Evolutionary conservation across 2,797 vertebrate species (phyloP), one percentile per base, ranked within the genome.

Genomic region (Rachycentron canadum): DNA sequence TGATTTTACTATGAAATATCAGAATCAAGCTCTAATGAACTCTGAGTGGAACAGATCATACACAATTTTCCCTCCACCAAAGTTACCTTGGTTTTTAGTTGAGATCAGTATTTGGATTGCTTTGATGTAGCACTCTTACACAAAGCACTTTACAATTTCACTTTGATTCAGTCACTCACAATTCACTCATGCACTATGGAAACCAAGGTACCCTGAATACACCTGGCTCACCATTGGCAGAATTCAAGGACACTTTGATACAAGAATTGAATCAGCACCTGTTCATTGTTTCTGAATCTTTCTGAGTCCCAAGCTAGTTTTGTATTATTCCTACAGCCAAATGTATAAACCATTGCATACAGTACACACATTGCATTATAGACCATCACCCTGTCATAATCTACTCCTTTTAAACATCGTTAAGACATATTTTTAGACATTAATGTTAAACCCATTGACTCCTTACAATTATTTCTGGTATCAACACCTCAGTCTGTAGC

Each of bases 1-100:
- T 60, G 36, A 47, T 63, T 69, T 60, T 65, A 13, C 56, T 41
- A 23, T 62, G 12, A 63, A 78, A 71, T 59, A 41, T 56, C 65
- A 56, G 5, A 63, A 73, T 67, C 50, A 1, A 59, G 30, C 30
- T 76, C n/a, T 47, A 66, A 61, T 70, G 57, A 62, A 32, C 19
- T 57, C 19, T n/a, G 34, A 68, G 28, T 52, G 13, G 53, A 78
- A 32, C 43, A 12, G 16, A 67, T 55, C 38, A 28, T 43, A 53
- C 43, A 49, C 67, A 9, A 73, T 73, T 76, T 75, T 38, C 45
- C 50, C 38, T 64, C 1, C 10, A 21, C 12, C 26, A 49, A 45
- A 52, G 7, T n/a, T 55, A 63, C 19, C 40, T 40, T 49, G 1
- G 45, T 45, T 65, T 68, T 40, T 28, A 47, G 28, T n/a, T 64